Base-by-base conservation (phyloP, 2,888 invertebrate genomes). In the Choristoneura rosaceana region DNA sequence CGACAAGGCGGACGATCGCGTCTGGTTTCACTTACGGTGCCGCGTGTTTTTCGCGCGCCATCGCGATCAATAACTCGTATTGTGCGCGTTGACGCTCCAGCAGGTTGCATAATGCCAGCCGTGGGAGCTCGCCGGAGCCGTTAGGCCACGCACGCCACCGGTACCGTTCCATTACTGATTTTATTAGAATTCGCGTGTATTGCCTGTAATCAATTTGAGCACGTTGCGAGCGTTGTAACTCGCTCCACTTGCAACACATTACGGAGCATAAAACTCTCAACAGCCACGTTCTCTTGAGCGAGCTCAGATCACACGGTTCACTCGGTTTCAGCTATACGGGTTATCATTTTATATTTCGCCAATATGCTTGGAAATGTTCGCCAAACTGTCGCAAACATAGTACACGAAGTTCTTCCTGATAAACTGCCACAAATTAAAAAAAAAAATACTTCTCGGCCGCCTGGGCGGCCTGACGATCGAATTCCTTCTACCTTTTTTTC, bases 101-200 rank as follows among this genome's bases (percentile, higher is more conserved):
- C 87, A 84, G 84, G 90, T 92, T 92, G 90, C 91, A 92, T 93
- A 92, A 93, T 91, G 88, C 89, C 83, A 84, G 87, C 85, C 92
- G 93, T 93, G 93, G 92, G 93, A 93, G 90, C 89, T 84, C 78
- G 85, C 76, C 77, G 78, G 79, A 82, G 86, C 93, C 93, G 93
- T 92, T 93, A 94, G 89, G 89, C 90, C 92, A 90, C 90, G 89
- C 91, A 92, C 92, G 92, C 90, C 89, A 90, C 85, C 85, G 82
- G 87, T 94, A 93, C 93, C 94, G 93, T 94, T 93, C 90, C 85
- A 90, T 90, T 91, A 90, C 88, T 86, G 91, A 94, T 93, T 92
- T 92, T 93, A 93, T 93, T 91, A 92, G 90, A 92, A 90, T 89
- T 92, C 91, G 89, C 91, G 89, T 92, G 91, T 91, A 91, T 90